Percentiles rank a stretch among this genome's conserved stretches.
Conservation (phyloP, 1,140 invertebrate genomes). For the Drosophila leontia region DNA sequence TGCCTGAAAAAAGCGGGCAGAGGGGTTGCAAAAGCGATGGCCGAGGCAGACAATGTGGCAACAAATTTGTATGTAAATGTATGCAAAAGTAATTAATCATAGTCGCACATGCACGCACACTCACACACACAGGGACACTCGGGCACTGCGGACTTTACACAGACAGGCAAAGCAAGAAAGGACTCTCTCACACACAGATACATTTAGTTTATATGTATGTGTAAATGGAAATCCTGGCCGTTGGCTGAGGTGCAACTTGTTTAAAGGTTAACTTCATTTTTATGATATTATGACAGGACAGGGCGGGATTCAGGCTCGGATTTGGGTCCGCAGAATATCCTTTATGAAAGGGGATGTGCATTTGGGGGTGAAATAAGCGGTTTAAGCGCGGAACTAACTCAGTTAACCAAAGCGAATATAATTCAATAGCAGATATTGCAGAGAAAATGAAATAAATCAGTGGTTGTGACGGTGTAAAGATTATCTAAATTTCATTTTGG, state of each 20-base stretch:
- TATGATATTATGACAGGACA: conserved; percentile 54
- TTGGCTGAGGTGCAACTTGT: conserved; percentile 66
- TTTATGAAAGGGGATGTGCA: background rate
- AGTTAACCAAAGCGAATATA: conserved; percentile 11
- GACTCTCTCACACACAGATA: conserved; percentile 23
- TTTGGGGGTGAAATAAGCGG: conserved; percentile 22
- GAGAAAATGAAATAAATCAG: conserved; percentile 7
- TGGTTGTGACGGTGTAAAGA: background rate
- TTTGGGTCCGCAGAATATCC: conserved; percentile 10
- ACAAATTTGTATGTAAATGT: conserved; percentile 84
- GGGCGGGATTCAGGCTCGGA: conserved; percentile 40
- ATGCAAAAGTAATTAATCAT: conserved; percentile 85
- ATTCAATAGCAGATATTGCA: background rate
- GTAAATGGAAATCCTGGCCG: conserved; percentile 28
- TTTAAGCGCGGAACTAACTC: conserved; percentile 11
- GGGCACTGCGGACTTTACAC: conserved; percentile 66
- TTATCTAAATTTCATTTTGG: too few species aligned
- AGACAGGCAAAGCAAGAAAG: conserved; percentile 49
- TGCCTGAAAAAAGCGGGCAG: conserved; percentile 25
- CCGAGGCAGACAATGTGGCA: conserved; percentile 81
- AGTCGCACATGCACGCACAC: conserved; percentile 76
- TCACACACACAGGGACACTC: conserved; percentile 44
- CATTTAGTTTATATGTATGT: background rate
- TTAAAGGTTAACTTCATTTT: conserved; percentile 80
- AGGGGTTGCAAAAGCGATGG: conserved; percentile 43